A percentile compares a stretch with the other conserved stretches of the same genome.
Evolutionary conservation across 2,113 vertebrate genomes (phyloP).

Genomic region (Urocitellus parryii): DNA sequence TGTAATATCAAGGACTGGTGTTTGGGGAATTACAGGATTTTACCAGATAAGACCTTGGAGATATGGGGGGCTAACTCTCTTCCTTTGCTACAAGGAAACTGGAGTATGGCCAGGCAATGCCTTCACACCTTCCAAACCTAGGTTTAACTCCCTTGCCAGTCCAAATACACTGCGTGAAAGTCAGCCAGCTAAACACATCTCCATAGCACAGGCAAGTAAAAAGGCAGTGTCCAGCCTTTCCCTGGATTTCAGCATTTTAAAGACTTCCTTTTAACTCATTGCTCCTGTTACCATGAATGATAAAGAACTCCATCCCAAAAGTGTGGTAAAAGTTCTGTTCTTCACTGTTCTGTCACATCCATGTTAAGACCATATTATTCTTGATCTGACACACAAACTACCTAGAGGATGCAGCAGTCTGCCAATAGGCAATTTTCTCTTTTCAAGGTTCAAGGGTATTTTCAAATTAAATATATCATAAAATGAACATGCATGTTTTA

Average conservation of each 20-base stretch:
- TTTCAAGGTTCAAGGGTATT: neutral
- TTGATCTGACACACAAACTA: neutral
- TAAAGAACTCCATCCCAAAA: neutral
- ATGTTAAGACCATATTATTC: neutral
- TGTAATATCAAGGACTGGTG: neutral
- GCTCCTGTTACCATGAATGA: neutral
- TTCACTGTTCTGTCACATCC: neutral
- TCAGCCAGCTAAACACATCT: neutral
- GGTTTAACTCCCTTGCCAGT: too few species aligned
- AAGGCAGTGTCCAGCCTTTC: neutral
- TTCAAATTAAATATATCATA: neutral
- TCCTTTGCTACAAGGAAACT: neutral
- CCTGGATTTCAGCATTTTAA: neutral
- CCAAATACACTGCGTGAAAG: neutral
- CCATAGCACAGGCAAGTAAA: too few species aligned
- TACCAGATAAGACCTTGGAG: neutral
- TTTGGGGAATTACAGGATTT: neutral
- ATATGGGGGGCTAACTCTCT: neutral
- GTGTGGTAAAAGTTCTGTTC: neutral
- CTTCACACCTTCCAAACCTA: neutral
- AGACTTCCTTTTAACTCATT: neutral
- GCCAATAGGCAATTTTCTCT: neutral
- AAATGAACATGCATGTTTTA: neutral
- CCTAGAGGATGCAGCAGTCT: neutral
- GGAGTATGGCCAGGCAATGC: neutral